Conservation (phyloP, 2,113 vertebrate genomes). For the Laticauda colubrina region DNA sequence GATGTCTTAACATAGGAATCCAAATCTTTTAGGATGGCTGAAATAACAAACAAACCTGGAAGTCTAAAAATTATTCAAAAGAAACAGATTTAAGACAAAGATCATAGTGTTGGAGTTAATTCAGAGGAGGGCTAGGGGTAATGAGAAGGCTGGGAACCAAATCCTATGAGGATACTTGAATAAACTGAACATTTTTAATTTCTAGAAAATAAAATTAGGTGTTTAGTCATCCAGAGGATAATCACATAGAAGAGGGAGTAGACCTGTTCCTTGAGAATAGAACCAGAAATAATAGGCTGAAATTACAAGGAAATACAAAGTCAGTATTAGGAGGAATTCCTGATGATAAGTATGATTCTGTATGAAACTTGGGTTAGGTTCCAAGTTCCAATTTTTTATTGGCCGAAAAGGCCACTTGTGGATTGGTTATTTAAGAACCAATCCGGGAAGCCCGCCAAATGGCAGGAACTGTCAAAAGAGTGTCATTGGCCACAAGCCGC, state of each 20-base stretch:
- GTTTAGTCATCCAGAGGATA: not conserved
- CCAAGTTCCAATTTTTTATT: too few species aligned
- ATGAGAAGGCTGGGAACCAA: not conserved
- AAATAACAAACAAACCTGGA: not conserved
- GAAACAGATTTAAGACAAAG: not conserved
- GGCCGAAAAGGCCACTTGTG: too few species aligned
- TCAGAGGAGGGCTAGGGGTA: not conserved
- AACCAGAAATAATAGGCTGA: not conserved
- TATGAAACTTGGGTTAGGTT: too few species aligned
- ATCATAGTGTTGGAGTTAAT: not conserved
- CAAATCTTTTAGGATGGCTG: not conserved
- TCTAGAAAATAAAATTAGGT: not conserved
- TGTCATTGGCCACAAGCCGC: too few species aligned
- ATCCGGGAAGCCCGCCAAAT: too few species aligned
- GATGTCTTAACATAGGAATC: not conserved
- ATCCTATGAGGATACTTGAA: not conserved
- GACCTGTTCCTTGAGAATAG: not conserved
- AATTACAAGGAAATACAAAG: not conserved
- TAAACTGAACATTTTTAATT: not conserved
- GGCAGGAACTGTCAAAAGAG: too few species aligned
- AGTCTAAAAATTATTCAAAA: not conserved
- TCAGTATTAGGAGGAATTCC: not conserved
- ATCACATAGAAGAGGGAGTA: not conserved
- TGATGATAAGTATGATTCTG: not conserved
- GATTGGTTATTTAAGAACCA: too few species aligned